These are phyloP conservation scores for Naso thynnoides DNA, from an alignment of 2,797 vertebrate genomes.

Conservation along the genomic window DNA sequence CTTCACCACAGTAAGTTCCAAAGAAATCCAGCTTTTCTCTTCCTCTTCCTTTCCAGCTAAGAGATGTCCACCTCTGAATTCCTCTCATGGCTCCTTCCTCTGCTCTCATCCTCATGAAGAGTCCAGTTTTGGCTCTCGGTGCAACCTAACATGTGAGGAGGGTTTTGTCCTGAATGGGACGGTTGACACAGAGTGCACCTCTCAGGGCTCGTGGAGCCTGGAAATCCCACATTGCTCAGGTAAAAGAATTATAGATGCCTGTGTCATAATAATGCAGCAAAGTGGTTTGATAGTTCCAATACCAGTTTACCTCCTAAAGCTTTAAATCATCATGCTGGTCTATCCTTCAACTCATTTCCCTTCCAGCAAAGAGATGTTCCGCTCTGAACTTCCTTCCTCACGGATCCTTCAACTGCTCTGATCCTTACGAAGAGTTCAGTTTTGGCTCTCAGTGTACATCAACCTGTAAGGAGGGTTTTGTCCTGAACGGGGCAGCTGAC, in stretches of 20 bases:
- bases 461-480: constrained; percentile 60
- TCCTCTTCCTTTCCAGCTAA: constrained; percentile 29
- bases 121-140: constrained; percentile 69
- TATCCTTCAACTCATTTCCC: neutral
- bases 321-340: neutral
- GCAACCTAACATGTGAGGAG: constrained; percentile 52
- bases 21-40: neutral
- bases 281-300: too few relatives aligned
- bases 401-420: constrained; percentile 45
- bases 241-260: neutral
- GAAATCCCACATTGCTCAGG: neutral
- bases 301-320: too few relatives aligned
- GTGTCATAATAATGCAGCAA: too few relatives aligned
- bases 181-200: constrained; percentile 51
- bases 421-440: constrained; percentile 53
- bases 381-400: constrained; percentile 35
- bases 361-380: constrained; percentile 55
- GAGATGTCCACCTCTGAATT: constrained; percentile 39
- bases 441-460: constrained; percentile 67
- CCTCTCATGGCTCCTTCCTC: constrained; percentile 35
- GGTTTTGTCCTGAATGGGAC: constrained; percentile 62
- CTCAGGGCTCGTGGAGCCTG: constrained; percentile 52
- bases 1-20: neutral
- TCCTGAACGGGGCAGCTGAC: constrained; percentile 48
- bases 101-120: constrained; percentile 53